Conservation (phyloP, 1,140 invertebrate species). For the Galendromus occidentalis region DNA sequence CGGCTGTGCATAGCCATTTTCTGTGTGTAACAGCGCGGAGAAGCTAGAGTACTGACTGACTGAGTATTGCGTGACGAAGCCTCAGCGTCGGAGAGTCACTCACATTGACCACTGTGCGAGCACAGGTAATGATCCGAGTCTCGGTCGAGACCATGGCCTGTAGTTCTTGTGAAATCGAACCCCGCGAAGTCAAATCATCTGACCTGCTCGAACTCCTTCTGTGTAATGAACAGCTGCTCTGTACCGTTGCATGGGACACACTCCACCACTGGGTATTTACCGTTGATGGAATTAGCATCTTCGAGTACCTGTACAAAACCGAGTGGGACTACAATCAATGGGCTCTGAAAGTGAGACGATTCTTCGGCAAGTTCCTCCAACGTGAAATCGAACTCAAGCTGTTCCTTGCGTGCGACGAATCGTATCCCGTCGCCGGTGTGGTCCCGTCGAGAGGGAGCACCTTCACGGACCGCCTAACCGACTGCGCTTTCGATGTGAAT, state of each 20-base stretch:
- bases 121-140: background rate
- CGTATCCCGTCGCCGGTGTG: background rate
- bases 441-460: background rate
- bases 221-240: background rate
- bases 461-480: background rate
- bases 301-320: conserved; percentile 1
- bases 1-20: too few relatives aligned
- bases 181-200: background rate
- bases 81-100: too few relatives aligned
- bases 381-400: conserved; percentile 5
- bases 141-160: conserved; percentile 3
- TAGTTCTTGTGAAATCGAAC: background rate
- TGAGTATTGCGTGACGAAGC: too few relatives aligned
- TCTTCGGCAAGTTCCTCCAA: conserved; percentile 8
- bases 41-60: too few relatives aligned
- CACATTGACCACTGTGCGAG: too few relatives aligned
- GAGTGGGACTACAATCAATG: conserved; percentile 3
- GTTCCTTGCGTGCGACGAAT: conserved; percentile 1
- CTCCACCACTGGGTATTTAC: conserved; percentile 3
- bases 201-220: background rate
- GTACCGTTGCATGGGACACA: conserved; percentile 2
- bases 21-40: too few relatives aligned
- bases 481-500: conserved; percentile 4
- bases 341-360: background rate
- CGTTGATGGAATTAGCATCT: conserved; percentile 8